These are phyloP conservation scores for Epistrophella euchroma DNA, from an alignment of 2,888 invertebrate species.

Conservation along the genomic window DNA sequence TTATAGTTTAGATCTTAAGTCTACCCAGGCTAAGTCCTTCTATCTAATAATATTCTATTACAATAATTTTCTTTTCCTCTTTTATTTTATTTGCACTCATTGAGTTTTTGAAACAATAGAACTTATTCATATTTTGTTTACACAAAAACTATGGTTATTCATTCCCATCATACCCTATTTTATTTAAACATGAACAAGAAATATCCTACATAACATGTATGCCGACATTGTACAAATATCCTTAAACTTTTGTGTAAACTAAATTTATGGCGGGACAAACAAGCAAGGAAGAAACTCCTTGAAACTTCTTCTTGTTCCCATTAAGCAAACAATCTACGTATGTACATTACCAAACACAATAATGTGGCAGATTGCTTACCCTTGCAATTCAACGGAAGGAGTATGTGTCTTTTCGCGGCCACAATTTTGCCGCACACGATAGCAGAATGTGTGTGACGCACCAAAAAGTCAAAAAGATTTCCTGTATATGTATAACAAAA, in stretches of 20 bases:
- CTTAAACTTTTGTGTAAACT: slow-evolving; percentile 76
- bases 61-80: background rate
- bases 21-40: too few species aligned
- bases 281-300: slow-evolving; percentile 50
- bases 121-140: background rate
- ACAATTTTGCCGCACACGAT: slow-evolving; percentile 46
- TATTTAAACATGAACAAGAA: slow-evolving; percentile 22
- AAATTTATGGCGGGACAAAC: slow-evolving; percentile 76
- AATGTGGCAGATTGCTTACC: slow-evolving; percentile 42
- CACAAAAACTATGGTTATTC: background rate
- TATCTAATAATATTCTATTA: too few species aligned
- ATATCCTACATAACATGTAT: slow-evolving; percentile 47
- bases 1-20: too few species aligned
- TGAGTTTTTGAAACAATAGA: background rate
- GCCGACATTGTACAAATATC: slow-evolving; percentile 59
- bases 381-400: slow-evolving; percentile 1
- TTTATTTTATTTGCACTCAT: background rate
- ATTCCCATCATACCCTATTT: background rate
- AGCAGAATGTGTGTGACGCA: background rate
- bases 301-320: slow-evolving; percentile 44
- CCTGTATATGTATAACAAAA: slow-evolving; percentile 23
- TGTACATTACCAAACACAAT: slow-evolving; percentile 45
- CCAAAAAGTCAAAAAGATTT: slow-evolving; percentile 42
- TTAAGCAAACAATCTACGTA: slow-evolving; percentile 53
- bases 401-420: slow-evolving; percentile 64